Conservation (phyloP, 2,888 invertebrate species). For the Digitonthophagus gazella region DNA sequence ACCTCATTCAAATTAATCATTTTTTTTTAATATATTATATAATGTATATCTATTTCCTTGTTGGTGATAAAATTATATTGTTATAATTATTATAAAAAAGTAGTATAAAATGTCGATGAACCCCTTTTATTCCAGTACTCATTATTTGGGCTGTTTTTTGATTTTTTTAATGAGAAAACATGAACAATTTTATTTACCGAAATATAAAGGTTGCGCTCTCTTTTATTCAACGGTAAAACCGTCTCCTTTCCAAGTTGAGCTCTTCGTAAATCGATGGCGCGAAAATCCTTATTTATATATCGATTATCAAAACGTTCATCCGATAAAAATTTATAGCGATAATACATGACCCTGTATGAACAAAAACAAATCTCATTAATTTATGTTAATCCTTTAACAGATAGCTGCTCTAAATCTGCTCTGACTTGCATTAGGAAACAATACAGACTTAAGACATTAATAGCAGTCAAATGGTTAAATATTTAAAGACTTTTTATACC, state of each 20-base stretch:
- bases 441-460: too few relatives aligned
- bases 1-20: too few relatives aligned
- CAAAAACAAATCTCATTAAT: neutral
- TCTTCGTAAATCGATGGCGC: slow-evolving; percentile 62
- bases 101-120: too few relatives aligned
- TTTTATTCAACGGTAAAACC: slow-evolving; percentile 64
- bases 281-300: slow-evolving; percentile 66
- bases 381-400: too few relatives aligned
- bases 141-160: neutral
- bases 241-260: slow-evolving; percentile 61
- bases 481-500: slow-evolving; percentile 48
- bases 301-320: slow-evolving; percentile 70
- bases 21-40: too few relatives aligned
- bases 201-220: slow-evolving; percentile 64
- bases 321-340: slow-evolving; percentile 69
- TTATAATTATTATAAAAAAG: too few relatives aligned
- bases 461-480: too few relatives aligned
- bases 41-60: too few relatives aligned
- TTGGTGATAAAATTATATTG: too few relatives aligned
- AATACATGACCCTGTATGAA: slow-evolving; percentile 61
- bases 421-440: too few relatives aligned
- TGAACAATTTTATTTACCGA: slow-evolving; percentile 50
- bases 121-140: too few relatives aligned
- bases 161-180: neutral
- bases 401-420: too few relatives aligned